Conservation (phyloP, 2,113 vertebrate genomes). For the Siniperca chuatsi region DNA sequence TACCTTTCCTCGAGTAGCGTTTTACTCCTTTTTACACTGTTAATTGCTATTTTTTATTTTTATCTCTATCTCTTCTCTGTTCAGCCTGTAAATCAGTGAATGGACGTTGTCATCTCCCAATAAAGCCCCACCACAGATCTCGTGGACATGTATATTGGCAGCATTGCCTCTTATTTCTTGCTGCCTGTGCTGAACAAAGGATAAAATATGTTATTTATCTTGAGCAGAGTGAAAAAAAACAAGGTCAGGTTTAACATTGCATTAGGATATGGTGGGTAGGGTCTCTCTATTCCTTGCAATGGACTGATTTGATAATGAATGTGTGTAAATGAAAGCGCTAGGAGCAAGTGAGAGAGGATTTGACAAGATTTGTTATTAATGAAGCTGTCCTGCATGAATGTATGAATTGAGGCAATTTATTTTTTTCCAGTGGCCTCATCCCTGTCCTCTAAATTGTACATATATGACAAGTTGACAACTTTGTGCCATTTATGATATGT, state of each 20-base stretch:
- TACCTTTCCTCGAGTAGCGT: not conserved
- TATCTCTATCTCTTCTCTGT: slow-evolving; percentile 16
- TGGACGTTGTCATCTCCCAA: slow-evolving; percentile 45
- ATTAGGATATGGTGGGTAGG: slow-evolving; percentile 53
- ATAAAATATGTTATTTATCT: slow-evolving; percentile 49
- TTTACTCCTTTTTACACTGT: not conserved
- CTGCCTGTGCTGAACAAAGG: slow-evolving; percentile 31
- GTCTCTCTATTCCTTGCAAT: slow-evolving; percentile 29
- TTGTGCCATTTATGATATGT: not conserved
- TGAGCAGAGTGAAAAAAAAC: slow-evolving; percentile 40
- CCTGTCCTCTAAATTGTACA: not conserved
- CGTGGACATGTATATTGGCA: slow-evolving; percentile 35
- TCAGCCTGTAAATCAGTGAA: slow-evolving; percentile 37
- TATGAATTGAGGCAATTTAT: not conserved
- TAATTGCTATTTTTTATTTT: not conserved
- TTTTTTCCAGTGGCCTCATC: slow-evolving; percentile 1
- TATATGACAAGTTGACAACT: slow-evolving; percentile 2
- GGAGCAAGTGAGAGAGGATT: slow-evolving; percentile 12
- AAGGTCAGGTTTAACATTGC: slow-evolving; percentile 52
- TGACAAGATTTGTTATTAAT: slow-evolving; percentile 21
- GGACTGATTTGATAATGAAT: slow-evolving; percentile 59
- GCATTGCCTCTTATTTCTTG: slow-evolving; percentile 14
- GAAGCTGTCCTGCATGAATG: slow-evolving; percentile 11
- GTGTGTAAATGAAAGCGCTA: slow-evolving; percentile 26
- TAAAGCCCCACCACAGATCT: slow-evolving; percentile 36